These are phyloP conservation scores for Globicephala melas DNA, from an alignment of 2,113 vertebrate genomes.

Conservation along the genomic window DNA sequence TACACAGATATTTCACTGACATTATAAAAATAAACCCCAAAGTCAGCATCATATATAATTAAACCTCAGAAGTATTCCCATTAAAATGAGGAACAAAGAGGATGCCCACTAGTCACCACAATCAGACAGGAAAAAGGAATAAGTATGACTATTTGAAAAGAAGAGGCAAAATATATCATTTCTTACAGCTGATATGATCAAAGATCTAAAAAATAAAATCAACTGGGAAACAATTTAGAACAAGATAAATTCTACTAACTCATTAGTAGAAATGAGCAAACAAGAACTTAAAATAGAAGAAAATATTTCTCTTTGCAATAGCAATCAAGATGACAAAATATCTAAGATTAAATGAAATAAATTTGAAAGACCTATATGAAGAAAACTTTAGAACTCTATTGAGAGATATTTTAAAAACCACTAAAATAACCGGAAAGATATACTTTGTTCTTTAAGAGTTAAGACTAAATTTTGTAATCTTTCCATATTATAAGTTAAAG, in stretches of 20 bases:
- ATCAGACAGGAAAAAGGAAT: background rate
- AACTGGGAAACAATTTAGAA: background rate
- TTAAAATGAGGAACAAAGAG: background rate
- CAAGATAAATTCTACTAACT: background rate
- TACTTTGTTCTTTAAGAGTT: background rate
- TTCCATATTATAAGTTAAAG: constrained; percentile 9
- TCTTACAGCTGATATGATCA: background rate
- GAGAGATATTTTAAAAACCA: background rate
- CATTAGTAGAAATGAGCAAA: background rate
- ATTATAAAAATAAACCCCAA: constrained; percentile 25
- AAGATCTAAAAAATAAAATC: background rate
- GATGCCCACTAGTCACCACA: background rate
- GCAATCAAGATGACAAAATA: constrained; percentile 13
- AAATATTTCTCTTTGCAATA: constrained; percentile 38
- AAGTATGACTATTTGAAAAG: background rate
- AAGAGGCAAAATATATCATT: background rate
- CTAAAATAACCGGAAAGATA: background rate
- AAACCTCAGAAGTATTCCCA: background rate
- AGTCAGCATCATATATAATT: background rate
- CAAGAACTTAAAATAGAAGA: constrained; percentile 1
- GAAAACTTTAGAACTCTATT: background rate
- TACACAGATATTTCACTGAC: background rate
- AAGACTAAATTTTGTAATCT: background rate
- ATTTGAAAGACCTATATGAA: background rate
- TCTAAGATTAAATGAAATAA: background rate